Conservation (phyloP, 2,888 invertebrate genomes). For the Drosophila birchii region DNA sequence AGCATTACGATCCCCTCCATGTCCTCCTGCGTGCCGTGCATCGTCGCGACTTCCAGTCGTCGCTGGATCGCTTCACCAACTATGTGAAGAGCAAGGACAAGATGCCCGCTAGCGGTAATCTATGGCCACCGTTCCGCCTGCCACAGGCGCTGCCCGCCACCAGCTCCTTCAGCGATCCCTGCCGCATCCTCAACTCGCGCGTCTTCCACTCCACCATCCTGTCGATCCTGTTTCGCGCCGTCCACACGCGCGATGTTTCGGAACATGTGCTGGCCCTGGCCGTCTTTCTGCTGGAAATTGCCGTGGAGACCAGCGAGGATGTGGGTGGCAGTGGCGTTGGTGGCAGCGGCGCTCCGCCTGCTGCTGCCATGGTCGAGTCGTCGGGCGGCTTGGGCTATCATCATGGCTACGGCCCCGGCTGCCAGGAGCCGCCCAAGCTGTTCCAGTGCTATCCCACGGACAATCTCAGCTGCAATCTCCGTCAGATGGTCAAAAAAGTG, state of each 20-base stretch:
- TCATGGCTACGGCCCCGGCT: slow-evolving; percentile 56
- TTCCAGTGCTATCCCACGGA: slow-evolving; percentile 90
- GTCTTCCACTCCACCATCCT: slow-evolving; percentile 87
- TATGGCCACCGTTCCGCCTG: slow-evolving; percentile 93
- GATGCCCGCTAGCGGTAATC: slow-evolving; percentile 86
- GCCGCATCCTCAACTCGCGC: slow-evolving; percentile 83
- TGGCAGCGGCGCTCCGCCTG: background rate
- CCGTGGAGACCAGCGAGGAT: slow-evolving; percentile 86
- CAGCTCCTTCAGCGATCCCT: slow-evolving; percentile 89
- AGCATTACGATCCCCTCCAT: slow-evolving; percentile 96
- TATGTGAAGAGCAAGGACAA: slow-evolving; percentile 88
- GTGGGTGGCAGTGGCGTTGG: slow-evolving; percentile 50
- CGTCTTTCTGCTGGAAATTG: slow-evolving; percentile 94
- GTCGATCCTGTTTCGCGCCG: slow-evolving; percentile 93
- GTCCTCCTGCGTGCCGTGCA: slow-evolving; percentile 96
- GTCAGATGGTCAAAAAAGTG: slow-evolving; percentile 88
- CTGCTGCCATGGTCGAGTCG: slow-evolving; percentile 78
- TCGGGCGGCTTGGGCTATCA: slow-evolving; percentile 61
- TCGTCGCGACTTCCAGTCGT: slow-evolving; percentile 95
- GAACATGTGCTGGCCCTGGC: slow-evolving; percentile 95
- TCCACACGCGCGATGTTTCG: slow-evolving; percentile 90
- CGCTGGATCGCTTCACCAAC: slow-evolving; percentile 96
- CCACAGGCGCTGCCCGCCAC: slow-evolving; percentile 87
- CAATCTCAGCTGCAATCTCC: slow-evolving; percentile 90
- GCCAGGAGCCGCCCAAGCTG: slow-evolving; percentile 83